phyloP scores from a whole-genome alignment of 2,888 invertebrate genomes.

The Rhagonycha lutea region DNA sequence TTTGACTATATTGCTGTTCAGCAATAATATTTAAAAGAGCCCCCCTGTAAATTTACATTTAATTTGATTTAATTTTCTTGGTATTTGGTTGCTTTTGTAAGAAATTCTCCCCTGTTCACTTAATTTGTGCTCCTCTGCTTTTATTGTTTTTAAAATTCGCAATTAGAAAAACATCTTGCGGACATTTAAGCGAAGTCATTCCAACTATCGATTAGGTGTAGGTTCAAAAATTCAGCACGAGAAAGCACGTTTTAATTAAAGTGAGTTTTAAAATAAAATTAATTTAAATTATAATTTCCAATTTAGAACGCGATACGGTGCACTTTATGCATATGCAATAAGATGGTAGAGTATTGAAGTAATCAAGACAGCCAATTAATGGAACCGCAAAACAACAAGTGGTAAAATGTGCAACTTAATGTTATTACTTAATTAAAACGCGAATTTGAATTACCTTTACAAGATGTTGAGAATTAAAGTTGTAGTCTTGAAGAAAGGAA shows the following conservation, averaged over 20 bases:
- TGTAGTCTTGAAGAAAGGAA: slow-evolving; percentile 20
- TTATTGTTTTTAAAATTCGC: not conserved
- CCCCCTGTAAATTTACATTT: no score
- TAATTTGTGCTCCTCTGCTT: not conserved
- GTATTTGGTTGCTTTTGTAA: not conserved
- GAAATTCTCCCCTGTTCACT: not conserved
- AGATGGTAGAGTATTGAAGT: slow-evolving; percentile 28
- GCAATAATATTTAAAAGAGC: no score
- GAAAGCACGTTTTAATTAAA: not conserved
- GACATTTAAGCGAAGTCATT: not conserved
- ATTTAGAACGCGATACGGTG: slow-evolving; percentile 34
- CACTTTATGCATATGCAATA: slow-evolving; percentile 46
- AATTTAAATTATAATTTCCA: slow-evolving; percentile 40
- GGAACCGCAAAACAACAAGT: slow-evolving; percentile 44
- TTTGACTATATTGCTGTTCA: no score
- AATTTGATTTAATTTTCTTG: not conserved
- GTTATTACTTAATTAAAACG: slow-evolving; percentile 53
- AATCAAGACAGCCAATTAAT: slow-evolving; percentile 35
- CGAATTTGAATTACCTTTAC: slow-evolving; percentile 51
- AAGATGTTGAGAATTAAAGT: slow-evolving; percentile 37
- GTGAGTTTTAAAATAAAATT: slow-evolving; percentile 29
- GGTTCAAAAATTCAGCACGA: not conserved
- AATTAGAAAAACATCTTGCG: not conserved
- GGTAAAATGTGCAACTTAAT: slow-evolving; percentile 41
- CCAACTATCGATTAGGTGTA: not conserved